A percentile compares a stretch with the other conserved stretches of the same genome.
Conservation (phyloP, 2,888 invertebrate species). For the Pandemis heparana region DNA sequence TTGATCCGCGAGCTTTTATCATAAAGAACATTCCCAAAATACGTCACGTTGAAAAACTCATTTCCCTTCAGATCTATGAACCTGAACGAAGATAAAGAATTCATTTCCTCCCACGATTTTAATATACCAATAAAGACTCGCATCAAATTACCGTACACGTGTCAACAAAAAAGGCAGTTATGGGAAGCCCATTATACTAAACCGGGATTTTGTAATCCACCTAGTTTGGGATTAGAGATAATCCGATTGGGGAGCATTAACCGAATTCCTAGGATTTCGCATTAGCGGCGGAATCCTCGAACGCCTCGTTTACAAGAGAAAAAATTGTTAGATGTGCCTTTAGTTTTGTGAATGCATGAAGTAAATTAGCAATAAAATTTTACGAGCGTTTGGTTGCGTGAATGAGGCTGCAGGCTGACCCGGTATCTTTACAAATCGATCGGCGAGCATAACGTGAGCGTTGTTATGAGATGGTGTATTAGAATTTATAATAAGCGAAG, state of each 20-base stretch:
- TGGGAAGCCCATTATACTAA: slow-evolving; percentile 61
- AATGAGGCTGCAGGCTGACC: slow-evolving; percentile 58
- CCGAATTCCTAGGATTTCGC: slow-evolving; percentile 63
- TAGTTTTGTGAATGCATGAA: slow-evolving; percentile 49
- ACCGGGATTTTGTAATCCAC: slow-evolving; percentile 64
- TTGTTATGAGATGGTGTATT: slow-evolving; percentile 62
- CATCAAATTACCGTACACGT: slow-evolving; percentile 21
- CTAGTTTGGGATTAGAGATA: slow-evolving; percentile 70
- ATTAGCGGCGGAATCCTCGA: slow-evolving; percentile 52
- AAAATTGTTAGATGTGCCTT: slow-evolving; percentile 14
- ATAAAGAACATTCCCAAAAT: slow-evolving; percentile 11
- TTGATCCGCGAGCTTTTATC: slow-evolving; percentile 22
- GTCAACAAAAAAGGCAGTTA: slow-evolving; percentile 48
- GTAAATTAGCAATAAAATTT: slow-evolving; percentile 68
- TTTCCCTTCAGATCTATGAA: slow-evolving; percentile 26
- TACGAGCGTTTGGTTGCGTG: slow-evolving; percentile 49
- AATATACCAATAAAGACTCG: slow-evolving; percentile 18
- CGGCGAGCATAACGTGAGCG: slow-evolving; percentile 52
- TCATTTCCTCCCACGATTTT: slow-evolving; percentile 23
- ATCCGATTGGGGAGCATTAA: slow-evolving; percentile 54
- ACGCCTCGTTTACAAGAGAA: slow-evolving; percentile 52
- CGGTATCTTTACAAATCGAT: slow-evolving; percentile 69
- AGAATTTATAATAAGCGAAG: slow-evolving; percentile 69
- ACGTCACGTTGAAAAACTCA: slow-evolving; percentile 18
- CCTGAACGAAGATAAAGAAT: slow-evolving; percentile 25